Base-by-base conservation (phyloP, 2,888 invertebrate species). In the Tetheella fluctuosa region DNA sequence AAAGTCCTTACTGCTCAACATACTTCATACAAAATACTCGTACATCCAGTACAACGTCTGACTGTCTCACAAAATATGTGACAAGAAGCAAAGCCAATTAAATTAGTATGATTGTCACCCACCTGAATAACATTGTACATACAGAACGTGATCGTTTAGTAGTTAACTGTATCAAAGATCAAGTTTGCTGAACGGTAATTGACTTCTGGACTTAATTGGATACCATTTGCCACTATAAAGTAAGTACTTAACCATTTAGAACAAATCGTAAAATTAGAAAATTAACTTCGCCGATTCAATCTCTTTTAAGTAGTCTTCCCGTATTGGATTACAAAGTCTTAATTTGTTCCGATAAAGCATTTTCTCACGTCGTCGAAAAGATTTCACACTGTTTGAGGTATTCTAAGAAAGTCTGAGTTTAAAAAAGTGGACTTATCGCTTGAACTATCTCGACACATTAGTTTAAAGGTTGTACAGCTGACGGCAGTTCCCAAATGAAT, bases 391-490 rank as follows among this genome's bases (percentile, higher is more conserved):
- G 71, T 67, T 76, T 64, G 69, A 64, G 69, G 65, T 69, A 68
- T 86, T 85, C 87, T 84, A 70, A 84, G 85, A 89, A 87, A 73
- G 63, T 62, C 59, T 28, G 59, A 6, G 30, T 20, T 30, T n/a
- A 72, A 71, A 77, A 75, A 64, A 64, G 54, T 81, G 82, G 85
- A 83, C 81, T 60, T 56, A 54, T 60, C 61, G 68, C 69, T 71
- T 48, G 48, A 20, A 48, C 79, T 76, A 88, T 87, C 86, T 83
- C 54, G 60, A 68, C 77, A 77, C 80, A 84, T 87, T 84, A 77
- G 79, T 84, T 83, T 79, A 77, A 73, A 81, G 68, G 70, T 77
- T 73, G 70, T 72, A 78, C 76, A 70, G 64, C 61, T 62, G 67
- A 62, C 64, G 61, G 69, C 65, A 57, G 66, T 68, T 74, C 79